Evolutionary conservation across 2,797 vertebrate species (phyloP).

Genomic region (Neosilurus hyrtlii): DNA sequence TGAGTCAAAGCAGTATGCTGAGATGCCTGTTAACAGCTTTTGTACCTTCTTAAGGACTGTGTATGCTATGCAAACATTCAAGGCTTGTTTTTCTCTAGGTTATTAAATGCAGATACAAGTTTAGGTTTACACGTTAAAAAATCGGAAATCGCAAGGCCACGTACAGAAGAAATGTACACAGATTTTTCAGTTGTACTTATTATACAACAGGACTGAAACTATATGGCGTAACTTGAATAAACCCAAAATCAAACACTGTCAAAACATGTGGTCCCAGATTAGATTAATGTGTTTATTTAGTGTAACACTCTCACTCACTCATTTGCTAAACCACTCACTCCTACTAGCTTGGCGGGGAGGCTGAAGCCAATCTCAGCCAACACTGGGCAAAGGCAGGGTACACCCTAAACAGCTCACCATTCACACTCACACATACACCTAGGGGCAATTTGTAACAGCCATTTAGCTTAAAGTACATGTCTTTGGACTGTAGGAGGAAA

Average conservation of each 20-base stretch:
- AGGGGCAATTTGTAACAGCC: no score
- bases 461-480: no score
- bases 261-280: neutral
- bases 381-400: no score
- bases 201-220: neutral
- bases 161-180: neutral
- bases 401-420: no score
- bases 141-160: neutral
- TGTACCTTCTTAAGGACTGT: conserved; percentile 16
- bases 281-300: neutral
- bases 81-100: neutral
- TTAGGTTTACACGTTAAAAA: neutral
- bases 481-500: no score
- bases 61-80: neutral
- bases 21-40: neutral
- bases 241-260: neutral
- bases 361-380: no score
- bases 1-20: conserved; percentile 21
- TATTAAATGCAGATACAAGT: neutral
- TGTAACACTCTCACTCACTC: neutral
- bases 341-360: no score
- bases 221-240: neutral
- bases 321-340: no score
- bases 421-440: no score
- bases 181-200: neutral